Conservation (phyloP, 1,140 invertebrate species). For the Planococcus citri region DNA sequence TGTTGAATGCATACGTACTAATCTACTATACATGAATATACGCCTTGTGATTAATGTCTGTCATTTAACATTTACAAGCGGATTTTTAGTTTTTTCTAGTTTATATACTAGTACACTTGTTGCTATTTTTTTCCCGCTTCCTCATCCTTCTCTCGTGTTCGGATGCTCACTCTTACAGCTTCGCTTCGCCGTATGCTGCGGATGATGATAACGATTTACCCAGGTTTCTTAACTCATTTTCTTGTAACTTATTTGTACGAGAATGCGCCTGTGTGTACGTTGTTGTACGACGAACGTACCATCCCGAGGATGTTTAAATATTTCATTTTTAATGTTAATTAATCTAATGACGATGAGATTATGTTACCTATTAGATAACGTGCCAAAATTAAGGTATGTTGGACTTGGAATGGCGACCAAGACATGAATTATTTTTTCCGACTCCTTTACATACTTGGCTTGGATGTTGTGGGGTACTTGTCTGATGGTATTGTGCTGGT, state of each 20-base stretch:
- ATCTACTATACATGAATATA: conserved; percentile 2
- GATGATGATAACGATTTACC: not conserved
- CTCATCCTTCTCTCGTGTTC: not conserved
- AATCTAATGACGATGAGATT: not conserved
- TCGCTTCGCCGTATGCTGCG: too few relatives aligned
- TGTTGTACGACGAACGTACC: too few relatives aligned
- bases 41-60: conserved; percentile 6
- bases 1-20: conserved; percentile 6
- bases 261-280: not conserved
- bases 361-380: conserved; percentile 1
- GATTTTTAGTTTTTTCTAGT: conserved; percentile 4
- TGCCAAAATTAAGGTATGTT: not conserved
- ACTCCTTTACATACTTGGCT: too few relatives aligned
- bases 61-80: conserved; percentile 7
- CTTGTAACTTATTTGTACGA: not conserved
- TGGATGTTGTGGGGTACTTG: too few relatives aligned
- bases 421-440: not conserved
- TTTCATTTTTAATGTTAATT: not conserved
- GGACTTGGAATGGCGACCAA: not conserved
- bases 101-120: conserved; percentile 1
- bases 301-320: not conserved
- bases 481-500: too few relatives aligned
- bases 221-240: conserved; percentile 2
- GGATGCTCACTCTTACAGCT: too few relatives aligned
- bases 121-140: not conserved